phyloP scores from a whole-genome alignment of 2,797 vertebrate species.

The Telmatherina bonti region DNA sequence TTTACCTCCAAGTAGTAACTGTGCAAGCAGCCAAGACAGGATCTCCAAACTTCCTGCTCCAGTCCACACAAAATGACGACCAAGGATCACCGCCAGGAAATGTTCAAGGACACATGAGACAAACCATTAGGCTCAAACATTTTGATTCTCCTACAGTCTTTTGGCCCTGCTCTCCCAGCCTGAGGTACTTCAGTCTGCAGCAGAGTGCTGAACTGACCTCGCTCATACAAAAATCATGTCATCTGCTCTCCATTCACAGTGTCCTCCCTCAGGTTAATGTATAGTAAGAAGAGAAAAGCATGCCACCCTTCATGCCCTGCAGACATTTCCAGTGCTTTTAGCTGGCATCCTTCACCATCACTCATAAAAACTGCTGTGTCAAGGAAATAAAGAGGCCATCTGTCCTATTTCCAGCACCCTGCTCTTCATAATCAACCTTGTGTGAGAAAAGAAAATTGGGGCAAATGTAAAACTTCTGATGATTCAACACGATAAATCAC shows the following conservation, averaged over 20 bases:
- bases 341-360: constrained; percentile 45
- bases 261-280: constrained; percentile 60
- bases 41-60: constrained; percentile 62
- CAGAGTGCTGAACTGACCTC: neutral
- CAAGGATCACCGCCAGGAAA: constrained; percentile 66
- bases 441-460: constrained; percentile 48
- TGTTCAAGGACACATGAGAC: constrained; percentile 65
- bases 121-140: constrained; percentile 45
- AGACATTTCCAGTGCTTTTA: constrained; percentile 57
- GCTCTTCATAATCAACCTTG: constrained; percentile 42
- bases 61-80: constrained; percentile 61
- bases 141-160: constrained; percentile 40
- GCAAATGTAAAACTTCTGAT: constrained; percentile 39
- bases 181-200: constrained; percentile 34
- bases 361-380: constrained; percentile 58
- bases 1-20: constrained; percentile 68
- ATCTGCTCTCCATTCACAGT: constrained; percentile 48
- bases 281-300: constrained; percentile 39
- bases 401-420: constrained; percentile 58
- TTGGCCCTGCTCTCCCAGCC: constrained; percentile 39
- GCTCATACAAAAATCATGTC: constrained; percentile 3
- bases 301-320: constrained; percentile 48
- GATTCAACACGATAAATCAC: constrained; percentile 46
- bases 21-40: constrained; percentile 59
- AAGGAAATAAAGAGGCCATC: constrained; percentile 61